Evolutionary conservation across 2,113 vertebrate genomes (phyloP), one percentile per base, ranked within the genome.

Genomic region (Arizona elegans): DNA sequence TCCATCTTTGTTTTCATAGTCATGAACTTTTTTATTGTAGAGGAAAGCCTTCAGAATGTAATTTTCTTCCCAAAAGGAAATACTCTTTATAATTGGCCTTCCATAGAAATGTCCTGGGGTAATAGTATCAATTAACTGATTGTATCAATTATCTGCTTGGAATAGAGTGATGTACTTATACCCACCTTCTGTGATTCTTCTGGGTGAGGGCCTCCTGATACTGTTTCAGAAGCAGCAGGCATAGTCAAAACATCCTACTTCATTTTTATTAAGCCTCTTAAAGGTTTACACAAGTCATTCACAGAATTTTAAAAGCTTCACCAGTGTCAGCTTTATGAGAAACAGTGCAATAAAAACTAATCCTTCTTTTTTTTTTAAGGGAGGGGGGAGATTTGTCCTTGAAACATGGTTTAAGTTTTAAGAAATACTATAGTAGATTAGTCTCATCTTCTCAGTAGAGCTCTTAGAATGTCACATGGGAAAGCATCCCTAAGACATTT

Each of bases 401-500:
- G 96, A 96, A 96, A 94, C 93, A 52, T 75, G 95, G 17, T 90
- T 87, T 94, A 95, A 86, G 85, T 90, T 91, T 95, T 90, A 94
- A 95, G 26, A 86, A 96, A 93, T 95, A 96, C 8, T 81, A 96
- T 93, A 92, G 86, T 91, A 96, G 95, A 75, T 92, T 95, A 81
- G 54, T 93, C 87, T 86, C 85, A 96, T 91, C 91, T 94, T 96
- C 89, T 92, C 89, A 90, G 81, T 55, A 95, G 91, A 94, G 85
- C n/a, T 21, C 86, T 95, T 75, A 93, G 94, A 93, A 91, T 91
- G 95, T 96, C 91, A 95, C 50, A 81, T 43, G 56, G 94, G 5
- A 87, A 96, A 93, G 54, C 95, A 95, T 95, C 91, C 93, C 95
- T 97, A 93, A 95, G 94, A 85, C 21, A n/a, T 95, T 81, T 93